Base-by-base conservation (phyloP, 2,113 vertebrate species). In the Muscicapa adusta region DNA sequence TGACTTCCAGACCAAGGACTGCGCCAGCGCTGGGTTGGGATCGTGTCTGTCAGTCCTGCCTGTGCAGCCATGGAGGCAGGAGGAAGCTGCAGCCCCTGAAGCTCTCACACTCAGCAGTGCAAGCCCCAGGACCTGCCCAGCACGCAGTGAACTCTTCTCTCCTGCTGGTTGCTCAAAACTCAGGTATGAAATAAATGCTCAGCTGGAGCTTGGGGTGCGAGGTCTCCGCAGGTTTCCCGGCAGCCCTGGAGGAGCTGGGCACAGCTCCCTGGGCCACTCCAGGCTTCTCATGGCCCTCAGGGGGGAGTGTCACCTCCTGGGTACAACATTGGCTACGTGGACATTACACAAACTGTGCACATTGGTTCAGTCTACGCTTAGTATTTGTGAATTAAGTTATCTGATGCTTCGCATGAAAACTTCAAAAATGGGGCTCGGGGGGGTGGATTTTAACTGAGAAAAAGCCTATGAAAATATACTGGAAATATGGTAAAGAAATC, bases 351-450 rank as follows among this genome's bases (percentile, higher is more conserved):
- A 97, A 94, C 97, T 97, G 97, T 98, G 98, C 98, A 98, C 98
- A 98, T 97, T 98, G 97, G 97, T 98, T 98, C 97, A 96, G 98
- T 98, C 98, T 98, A 95, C 97, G 98, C 98, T 98, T 98, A 98
- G 98, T 98, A 98, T 97, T 98, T 97, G 98, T 98, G 98, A 98
- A 97, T 98, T 98, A 97, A 98, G 97, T 98, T 99, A 98, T 97
- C 98, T 98, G 97, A 98, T 42, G 98, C 99, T 99, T 96, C 98
- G 98, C 99, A 99, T 99, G 98, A 98, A 97, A 98, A 98, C 98
- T 98, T 96, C 45, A 75, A 94, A 95, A 47, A 50, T 45, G 58
- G 94, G 96, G 93, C 70, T 50, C 0, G 22, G 78, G 78, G 73
- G 98, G 97, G 97, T 74, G 98, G 97, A 97, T 97, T 98, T 98